phyloP scores from a whole-genome alignment of 1,140 invertebrate genomes.

The Drosophila bocqueti region DNA sequence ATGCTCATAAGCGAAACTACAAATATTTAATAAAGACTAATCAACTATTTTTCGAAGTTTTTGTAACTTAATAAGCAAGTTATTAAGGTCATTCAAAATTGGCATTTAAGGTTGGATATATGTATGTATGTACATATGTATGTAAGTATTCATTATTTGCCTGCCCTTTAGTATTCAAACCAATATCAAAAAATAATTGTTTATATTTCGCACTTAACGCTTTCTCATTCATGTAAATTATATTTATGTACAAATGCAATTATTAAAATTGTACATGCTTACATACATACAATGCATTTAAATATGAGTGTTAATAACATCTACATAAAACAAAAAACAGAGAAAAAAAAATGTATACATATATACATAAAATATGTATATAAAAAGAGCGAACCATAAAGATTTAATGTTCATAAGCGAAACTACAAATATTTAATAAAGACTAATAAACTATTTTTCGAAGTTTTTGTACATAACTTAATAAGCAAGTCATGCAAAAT shows the following conservation, averaged over 20 bases:
- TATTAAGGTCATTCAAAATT: neutral
- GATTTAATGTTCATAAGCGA: neutral
- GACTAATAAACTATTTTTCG: neutral
- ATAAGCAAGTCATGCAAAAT: neutral
- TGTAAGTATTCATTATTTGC: neutral
- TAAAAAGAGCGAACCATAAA: neutral
- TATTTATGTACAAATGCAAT: neutral
- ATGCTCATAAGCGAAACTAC: neutral
- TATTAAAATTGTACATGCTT: neutral
- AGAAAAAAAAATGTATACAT: neutral
- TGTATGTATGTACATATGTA: neutral
- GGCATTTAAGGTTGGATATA: neutral
- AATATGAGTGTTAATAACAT: conserved; percentile 1
- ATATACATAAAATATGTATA: no score
- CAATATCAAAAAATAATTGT: neutral
- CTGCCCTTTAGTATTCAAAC: neutral
- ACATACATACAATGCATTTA: conserved; percentile 8
- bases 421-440: neutral
- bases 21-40: neutral
- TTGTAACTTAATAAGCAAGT: neutral
- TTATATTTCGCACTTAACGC: neutral
- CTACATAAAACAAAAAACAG: neutral
- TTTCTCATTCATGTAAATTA: conserved; percentile 1
- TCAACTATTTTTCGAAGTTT: neutral
- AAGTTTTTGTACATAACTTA: neutral